phyloP scores from a whole-genome alignment of 2,797 vertebrate genomes.

The Halcyon badia region DNA sequence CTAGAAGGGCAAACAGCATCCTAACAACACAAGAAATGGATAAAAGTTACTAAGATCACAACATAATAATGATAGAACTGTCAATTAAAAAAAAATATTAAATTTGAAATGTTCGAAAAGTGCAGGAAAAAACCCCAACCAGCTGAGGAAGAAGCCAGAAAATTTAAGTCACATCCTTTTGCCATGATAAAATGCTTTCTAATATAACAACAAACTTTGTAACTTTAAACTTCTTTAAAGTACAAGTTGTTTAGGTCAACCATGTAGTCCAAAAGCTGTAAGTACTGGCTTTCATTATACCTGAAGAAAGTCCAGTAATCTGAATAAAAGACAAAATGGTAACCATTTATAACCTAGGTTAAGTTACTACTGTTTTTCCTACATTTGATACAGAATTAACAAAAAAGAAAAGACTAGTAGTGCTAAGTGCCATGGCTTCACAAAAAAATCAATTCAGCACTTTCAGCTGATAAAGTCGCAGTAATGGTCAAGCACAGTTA shows the following conservation, averaged over 20 bases:
- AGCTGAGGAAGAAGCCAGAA: background rate
- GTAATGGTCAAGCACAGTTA: background rate
- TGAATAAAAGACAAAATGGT: background rate
- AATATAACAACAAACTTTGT: background rate
- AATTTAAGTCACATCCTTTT: background rate
- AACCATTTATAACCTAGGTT: background rate
- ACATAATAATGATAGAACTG: background rate
- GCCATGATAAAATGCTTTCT: background rate
- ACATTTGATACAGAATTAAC: background rate
- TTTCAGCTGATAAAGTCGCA: background rate
- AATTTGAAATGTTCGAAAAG: accelerated
- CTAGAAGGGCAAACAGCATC: background rate
- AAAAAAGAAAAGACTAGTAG: background rate
- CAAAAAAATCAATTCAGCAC: background rate
- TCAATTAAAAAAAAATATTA: background rate
- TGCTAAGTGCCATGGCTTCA: background rate
- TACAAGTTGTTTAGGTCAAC: background rate
- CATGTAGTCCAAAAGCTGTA: background rate
- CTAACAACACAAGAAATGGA: background rate
- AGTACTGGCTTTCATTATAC: background rate
- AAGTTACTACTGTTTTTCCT: background rate
- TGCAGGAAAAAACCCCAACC: background rate
- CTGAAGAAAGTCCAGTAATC: background rate
- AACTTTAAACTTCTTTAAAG: background rate
- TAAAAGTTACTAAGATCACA: background rate